Evolutionary conservation across 2,113 vertebrate genomes (phyloP), one percentile per base, ranked within the genome.

Genomic region (Ibidorhyncha struthersii): DNA sequence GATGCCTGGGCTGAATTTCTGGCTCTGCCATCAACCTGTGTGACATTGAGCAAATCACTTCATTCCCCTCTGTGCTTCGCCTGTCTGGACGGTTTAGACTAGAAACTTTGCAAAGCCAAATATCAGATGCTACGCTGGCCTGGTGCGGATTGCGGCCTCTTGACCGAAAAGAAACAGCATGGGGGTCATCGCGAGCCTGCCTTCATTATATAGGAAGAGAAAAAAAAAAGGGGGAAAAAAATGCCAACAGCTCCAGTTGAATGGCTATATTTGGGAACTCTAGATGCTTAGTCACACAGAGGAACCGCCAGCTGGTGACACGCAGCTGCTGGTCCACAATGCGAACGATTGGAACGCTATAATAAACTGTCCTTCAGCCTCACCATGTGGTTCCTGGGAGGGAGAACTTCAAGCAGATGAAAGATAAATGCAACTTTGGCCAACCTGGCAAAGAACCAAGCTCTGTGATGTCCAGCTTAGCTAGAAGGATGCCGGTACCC

Each of bases 211-310:
- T 3, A 82, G 62, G 53, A 81, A 89, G 26, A 73, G 73, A 21
- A 32, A 14, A 13, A 87, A 90, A 73, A 81, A 91, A 40, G 0
- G 70, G 53, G 61, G 36, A 38, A 63, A 86, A 86, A 92, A 86
- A 15, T 1, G 81, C 50, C 79, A 93, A 36, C 27, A 77, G 91
- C 81, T 94, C 91, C 87, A 91, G 86, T 30, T 61, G 89, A 65
- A 85, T 0, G 55, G 86, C 91, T 97, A 96, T 93, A 96, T 97
- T 97, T 97, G 94, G 97, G 91, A 85, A 61, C 70, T 78, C 23
- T 15, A 43, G 93, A 82, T 97, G 97, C 96, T 97, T 89, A 97
- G 97, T 97, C 96, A 96, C 83, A 81, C 70, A 96, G 93, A 69
- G 30, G 5, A 29, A 16, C 53, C 11, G 50, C 73, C 96, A 97